Evolutionary conservation across 2,888 invertebrate genomes (phyloP).

Genomic region (Spodoptera picta): DNA sequence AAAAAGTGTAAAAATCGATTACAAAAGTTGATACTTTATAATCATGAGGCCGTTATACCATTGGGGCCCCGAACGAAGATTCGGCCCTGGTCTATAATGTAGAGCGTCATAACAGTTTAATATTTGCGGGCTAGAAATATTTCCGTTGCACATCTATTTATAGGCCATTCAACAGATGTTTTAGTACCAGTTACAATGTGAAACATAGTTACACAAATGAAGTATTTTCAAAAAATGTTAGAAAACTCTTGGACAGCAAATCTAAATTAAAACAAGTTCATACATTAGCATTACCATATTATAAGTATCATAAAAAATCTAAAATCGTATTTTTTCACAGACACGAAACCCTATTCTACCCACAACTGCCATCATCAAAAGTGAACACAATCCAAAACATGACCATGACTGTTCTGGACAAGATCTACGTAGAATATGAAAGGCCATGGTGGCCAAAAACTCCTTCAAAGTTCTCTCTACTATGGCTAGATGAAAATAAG

Average conservation of each 20-base stretch:
- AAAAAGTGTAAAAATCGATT: too few relatives aligned
- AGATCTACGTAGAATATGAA: constrained; percentile 91
- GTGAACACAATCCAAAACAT: constrained; percentile 88
- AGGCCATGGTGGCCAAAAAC: constrained; percentile 90
- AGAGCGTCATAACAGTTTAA: constrained; percentile 23
- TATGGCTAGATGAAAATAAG: constrained; percentile 89
- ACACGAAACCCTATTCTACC: constrained; percentile 88
- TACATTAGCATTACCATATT: too few relatives aligned
- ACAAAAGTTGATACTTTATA: too few relatives aligned
- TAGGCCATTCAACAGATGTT: constrained; percentile 12
- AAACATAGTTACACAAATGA: too few relatives aligned
- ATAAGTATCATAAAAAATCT: too few relatives aligned
- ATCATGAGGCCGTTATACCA: too few relatives aligned
- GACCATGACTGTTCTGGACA: constrained; percentile 91
- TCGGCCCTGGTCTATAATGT: neutral
- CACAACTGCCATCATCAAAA: constrained; percentile 88
- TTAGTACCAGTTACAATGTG: too few relatives aligned
- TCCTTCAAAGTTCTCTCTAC: constrained; percentile 83
- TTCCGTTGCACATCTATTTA: constrained; percentile 17
- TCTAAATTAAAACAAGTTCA: too few relatives aligned
- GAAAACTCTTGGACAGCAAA: too few relatives aligned
- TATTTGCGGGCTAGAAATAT: constrained; percentile 4
- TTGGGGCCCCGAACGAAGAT: too few relatives aligned
- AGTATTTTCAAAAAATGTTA: too few relatives aligned
- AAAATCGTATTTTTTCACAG: constrained; percentile 61